Conservation (phyloP, 2,888 invertebrate species). For the Temnothorax unifasciatus region DNA sequence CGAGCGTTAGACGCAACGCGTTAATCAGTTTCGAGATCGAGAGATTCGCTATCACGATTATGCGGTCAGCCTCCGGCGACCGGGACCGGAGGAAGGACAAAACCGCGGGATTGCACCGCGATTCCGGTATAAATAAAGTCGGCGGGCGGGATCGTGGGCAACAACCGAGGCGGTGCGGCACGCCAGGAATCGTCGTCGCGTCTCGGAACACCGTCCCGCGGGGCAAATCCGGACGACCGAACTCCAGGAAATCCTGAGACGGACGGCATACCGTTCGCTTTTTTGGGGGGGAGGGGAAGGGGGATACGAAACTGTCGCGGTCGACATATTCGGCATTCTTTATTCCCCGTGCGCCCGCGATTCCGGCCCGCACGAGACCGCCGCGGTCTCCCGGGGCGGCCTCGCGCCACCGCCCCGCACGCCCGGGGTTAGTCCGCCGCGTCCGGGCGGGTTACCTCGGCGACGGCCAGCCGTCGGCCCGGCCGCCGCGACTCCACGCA, state of each 20-base stretch:
- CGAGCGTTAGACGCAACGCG: too few relatives aligned
- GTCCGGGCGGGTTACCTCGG: too few relatives aligned
- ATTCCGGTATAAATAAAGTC: neutral
- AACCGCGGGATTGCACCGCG: neutral
- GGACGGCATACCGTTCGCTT: slow-evolving; percentile 69
- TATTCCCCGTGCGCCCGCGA: slow-evolving; percentile 54
- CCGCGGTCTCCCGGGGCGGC: neutral
- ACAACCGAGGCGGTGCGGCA: too few relatives aligned
- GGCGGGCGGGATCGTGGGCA: neutral
- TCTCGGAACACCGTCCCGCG: too few relatives aligned
- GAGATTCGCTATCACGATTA: neutral
- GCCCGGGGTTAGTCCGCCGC: neutral
- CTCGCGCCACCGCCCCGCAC: neutral
- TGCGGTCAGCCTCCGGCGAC: neutral
- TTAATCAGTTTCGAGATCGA: too few relatives aligned
- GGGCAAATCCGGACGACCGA: neutral
- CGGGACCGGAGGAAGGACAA: neutral
- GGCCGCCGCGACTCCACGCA: neutral
- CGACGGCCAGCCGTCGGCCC: too few relatives aligned
- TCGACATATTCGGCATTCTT: slow-evolving; percentile 73
- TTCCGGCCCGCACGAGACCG: slow-evolving; percentile 11
- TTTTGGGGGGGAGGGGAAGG: neutral
- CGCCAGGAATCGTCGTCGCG: too few relatives aligned
- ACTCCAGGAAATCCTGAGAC: slow-evolving; percentile 34
- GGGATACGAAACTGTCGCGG: slow-evolving; percentile 61